Conservation (phyloP, 2,888 invertebrate genomes). For the Acrocyrtus sp. region DNA sequence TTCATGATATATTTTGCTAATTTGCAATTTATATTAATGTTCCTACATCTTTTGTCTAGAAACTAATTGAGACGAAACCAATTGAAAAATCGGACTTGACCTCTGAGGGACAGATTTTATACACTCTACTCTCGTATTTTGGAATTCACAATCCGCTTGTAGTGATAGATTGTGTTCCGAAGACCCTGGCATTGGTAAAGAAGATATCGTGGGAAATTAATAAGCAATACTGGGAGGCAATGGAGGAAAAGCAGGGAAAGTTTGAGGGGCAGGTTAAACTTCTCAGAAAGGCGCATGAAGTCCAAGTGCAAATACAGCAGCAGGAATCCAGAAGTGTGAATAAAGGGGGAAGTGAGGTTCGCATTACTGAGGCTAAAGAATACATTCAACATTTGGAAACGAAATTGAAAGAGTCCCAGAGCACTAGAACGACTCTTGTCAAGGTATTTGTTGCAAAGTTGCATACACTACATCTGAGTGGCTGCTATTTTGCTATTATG, state of each 20-base stretch:
- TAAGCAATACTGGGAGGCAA: neutral
- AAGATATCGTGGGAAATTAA: constrained; percentile 7
- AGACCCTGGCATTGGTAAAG: neutral
- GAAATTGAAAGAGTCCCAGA: neutral
- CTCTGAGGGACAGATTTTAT: constrained; percentile 15
- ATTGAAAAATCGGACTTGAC: neutral
- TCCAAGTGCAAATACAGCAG: neutral
- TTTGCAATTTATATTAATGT: neutral
- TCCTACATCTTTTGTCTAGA: constrained; percentile 3
- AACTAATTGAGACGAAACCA: neutral
- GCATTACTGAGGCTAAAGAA: neutral
- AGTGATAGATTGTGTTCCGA: neutral
- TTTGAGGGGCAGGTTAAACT: neutral
- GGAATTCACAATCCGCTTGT: neutral
- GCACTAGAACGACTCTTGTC: neutral
- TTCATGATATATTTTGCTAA: neutral
- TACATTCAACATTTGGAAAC: neutral
- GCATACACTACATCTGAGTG: neutral
- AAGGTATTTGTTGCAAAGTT: constrained; percentile 8
- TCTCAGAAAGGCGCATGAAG: constrained; percentile 1
- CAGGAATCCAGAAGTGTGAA: neutral
- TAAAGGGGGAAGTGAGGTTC: no score
- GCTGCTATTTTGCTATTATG: neutral
- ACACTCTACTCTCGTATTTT: neutral
- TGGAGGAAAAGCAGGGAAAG: neutral